phyloP scores from a whole-genome alignment of 2,888 invertebrate genomes.

The Catocala fraxini region DNA sequence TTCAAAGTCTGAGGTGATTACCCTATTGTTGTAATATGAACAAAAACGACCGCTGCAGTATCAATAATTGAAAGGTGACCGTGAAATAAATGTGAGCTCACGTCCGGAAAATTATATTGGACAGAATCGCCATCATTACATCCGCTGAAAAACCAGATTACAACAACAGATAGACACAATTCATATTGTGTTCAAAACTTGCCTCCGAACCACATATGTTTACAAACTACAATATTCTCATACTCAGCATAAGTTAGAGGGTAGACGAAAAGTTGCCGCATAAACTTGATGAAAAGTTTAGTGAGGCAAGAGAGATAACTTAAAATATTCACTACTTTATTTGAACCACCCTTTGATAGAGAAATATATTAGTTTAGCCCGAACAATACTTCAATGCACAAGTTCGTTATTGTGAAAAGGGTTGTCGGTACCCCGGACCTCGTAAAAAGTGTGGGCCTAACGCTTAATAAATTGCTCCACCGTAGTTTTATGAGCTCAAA shows the following conservation, averaged over 20 bases:
- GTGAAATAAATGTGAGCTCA: slow-evolving; percentile 25
- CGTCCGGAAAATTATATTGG: slow-evolving; percentile 29
- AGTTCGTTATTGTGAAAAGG: slow-evolving; percentile 51
- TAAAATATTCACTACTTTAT: slow-evolving; percentile 35
- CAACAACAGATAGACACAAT: slow-evolving; percentile 10
- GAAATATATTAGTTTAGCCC: slow-evolving; percentile 38
- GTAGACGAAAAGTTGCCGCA: slow-evolving; percentile 9
- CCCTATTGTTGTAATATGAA: neutral
- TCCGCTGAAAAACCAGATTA: slow-evolving; percentile 19
- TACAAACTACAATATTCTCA: neutral
- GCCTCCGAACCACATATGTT: neutral
- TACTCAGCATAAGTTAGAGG: slow-evolving; percentile 12
- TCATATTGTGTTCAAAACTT: neutral
- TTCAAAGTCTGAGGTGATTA: no score
- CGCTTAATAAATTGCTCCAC: slow-evolving; percentile 65
- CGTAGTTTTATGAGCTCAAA: slow-evolving; percentile 56
- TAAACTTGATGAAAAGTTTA: slow-evolving; percentile 36
- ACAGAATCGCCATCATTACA: slow-evolving; percentile 20
- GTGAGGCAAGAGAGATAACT: slow-evolving; percentile 21
- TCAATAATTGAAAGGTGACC: slow-evolving; percentile 33
- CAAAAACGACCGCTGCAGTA: neutral
- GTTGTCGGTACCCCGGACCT: slow-evolving; percentile 38
- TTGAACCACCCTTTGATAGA: slow-evolving; percentile 32
- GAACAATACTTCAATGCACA: slow-evolving; percentile 38
- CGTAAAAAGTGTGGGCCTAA: slow-evolving; percentile 56